These are phyloP conservation scores for Scelioninae gen. 2 DNA, from an alignment of 2,888 invertebrate species.

Conservation along the genomic window DNA sequence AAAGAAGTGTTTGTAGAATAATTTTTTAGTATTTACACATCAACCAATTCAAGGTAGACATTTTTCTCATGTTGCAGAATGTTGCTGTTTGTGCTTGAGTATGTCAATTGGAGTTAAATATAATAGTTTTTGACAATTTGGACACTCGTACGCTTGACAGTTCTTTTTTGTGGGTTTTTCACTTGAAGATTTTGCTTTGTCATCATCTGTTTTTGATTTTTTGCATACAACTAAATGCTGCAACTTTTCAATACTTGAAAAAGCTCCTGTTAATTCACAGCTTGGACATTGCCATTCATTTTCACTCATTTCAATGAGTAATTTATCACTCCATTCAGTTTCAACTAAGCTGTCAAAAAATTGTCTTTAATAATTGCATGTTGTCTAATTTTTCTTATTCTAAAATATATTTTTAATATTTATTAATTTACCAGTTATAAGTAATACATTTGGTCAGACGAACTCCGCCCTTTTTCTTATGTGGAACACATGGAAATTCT, in stretches of 20 bases:
- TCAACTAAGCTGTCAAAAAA: slow-evolving; percentile 78
- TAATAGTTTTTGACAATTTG: slow-evolving; percentile 82
- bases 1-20: too few species aligned
- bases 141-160: slow-evolving; percentile 82
- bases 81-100: slow-evolving; percentile 86
- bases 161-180: slow-evolving; percentile 76
- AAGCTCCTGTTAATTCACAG: slow-evolving; percentile 80
- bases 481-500: slow-evolving; percentile 79
- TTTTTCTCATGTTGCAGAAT: slow-evolving; percentile 54
- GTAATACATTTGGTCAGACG: slow-evolving; percentile 88
- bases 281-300: slow-evolving; percentile 84
- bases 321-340: slow-evolving; percentile 81
- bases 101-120: slow-evolving; percentile 88
- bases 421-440: slow-evolving; percentile 83
- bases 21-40: too few species aligned
- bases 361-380: not conserved
- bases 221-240: slow-evolving; percentile 80
- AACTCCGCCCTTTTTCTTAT: slow-evolving; percentile 88
- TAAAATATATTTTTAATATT: slow-evolving; percentile 54
- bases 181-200: slow-evolving; percentile 67
- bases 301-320: slow-evolving; percentile 79
- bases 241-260: slow-evolving; percentile 83
- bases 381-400: not conserved
- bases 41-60: too few species aligned
- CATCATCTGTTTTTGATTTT: slow-evolving; percentile 65